Evolutionary conservation across 2,888 invertebrate genomes (phyloP), one percentile per base, ranked within the genome.

Genomic region (Drosophila nigricruria): DNA sequence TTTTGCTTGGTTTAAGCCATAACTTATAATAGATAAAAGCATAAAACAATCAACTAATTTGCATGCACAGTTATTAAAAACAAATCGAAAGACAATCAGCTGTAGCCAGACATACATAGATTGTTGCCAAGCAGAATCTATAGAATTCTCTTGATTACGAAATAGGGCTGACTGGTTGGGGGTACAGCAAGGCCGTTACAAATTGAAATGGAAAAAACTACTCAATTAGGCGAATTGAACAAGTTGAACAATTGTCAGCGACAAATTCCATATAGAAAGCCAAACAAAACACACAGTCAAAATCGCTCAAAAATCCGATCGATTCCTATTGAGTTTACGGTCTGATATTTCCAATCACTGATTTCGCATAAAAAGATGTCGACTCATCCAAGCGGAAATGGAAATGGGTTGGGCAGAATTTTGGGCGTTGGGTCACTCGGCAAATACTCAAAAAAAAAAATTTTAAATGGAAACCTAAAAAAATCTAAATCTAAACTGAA

Each of bases 271-370:
- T 79, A 79, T 23, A 77, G 57, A 75, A 70, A 67, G 59, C 54
- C 8, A 36, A 47, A 65, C 38, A 58, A 69, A 53, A n/a, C 12
- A 18, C 49, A 34, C 43, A 73, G 72, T 87, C 89, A 87, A 89
- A 87, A 89, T 87, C 82, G 78, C 72, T 89, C 87, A 87, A 87
- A 87, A 84, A 77, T 74, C 70, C 61, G 34, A 58, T 61, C 53
- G 75, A 64, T 64, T 47, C 36, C 25, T 9, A 25, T 45, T n/a
- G 43, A 56, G 30, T 10, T 10, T 20, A 27, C 49, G 58, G 59
- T 57, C 69, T 27, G 58, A 65, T 70, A 88, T 87, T 87, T 87
- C 87, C 85, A 87, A 89, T 87, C 87, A 89, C 56, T 87, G 89
- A 81, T 84, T 87, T 87, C 53, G 77, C 75, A 87, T 73, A 80